These are phyloP conservation scores for Diploscapter pachys DNA, from an alignment of 1,140 invertebrate species.

Conservation along the genomic window DNA sequence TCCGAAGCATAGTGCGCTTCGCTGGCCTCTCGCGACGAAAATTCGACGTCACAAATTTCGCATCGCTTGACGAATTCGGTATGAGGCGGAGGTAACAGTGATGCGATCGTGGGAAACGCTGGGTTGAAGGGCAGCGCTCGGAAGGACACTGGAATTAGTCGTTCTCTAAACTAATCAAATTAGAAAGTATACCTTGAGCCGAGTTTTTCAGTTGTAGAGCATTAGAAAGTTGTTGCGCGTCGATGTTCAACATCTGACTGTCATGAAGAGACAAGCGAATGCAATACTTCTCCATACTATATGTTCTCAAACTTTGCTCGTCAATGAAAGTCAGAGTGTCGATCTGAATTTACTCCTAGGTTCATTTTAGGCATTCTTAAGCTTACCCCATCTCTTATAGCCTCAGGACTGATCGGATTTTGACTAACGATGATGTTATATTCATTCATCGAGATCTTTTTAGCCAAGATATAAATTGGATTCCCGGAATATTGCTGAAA, in stretches of 20 bases:
- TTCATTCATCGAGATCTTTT: slow-evolving; percentile 1
- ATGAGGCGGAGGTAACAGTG: slow-evolving; percentile 15
- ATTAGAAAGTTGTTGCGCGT: neutral
- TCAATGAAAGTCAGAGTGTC: neutral
- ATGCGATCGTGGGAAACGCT: neutral
- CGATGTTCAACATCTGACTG: slow-evolving; percentile 13
- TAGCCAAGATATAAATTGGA: neutral
- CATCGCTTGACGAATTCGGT: slow-evolving; percentile 16
- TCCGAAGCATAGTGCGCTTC: slow-evolving; percentile 26
- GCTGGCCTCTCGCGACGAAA: slow-evolving; percentile 14
- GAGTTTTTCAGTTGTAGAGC: neutral
- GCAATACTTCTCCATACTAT: neutral
- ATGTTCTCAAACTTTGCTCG: neutral
- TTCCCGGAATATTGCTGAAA: too few species aligned
- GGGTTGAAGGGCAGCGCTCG: slow-evolving; percentile 11
- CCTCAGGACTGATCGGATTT: neutral
- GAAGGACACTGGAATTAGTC: neutral
- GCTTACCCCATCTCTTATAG: slow-evolving; percentile 4
- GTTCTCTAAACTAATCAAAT: neutral
- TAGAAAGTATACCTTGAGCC: neutral
- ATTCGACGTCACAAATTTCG: slow-evolving; percentile 30
- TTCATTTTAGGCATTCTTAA: neutral
- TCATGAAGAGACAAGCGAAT: neutral
- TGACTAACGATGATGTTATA: neutral
- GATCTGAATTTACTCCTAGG: slow-evolving; percentile 4